These are phyloP conservation scores for Alexandromys fortis DNA, from an alignment of 2,113 vertebrate genomes.

Conservation along the genomic window DNA sequence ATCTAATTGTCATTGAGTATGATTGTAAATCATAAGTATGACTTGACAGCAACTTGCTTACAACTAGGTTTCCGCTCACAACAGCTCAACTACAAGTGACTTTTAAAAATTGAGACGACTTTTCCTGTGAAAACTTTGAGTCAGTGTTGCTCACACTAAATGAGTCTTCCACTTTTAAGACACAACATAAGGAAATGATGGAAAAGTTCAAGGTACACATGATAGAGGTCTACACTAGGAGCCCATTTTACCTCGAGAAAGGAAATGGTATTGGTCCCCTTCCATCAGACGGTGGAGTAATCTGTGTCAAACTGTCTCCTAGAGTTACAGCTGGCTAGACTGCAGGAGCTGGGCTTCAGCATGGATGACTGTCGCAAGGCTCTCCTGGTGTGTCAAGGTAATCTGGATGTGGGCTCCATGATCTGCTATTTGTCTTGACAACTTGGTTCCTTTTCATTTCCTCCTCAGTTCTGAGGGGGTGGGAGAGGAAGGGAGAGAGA, in stretches of 20 bases:
- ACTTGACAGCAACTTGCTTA: not conserved
- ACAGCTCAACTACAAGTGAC: not conserved
- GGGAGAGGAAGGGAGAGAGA: not conserved
- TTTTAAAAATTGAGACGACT: constrained; percentile 23
- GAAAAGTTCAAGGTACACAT: not conserved
- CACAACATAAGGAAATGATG: not conserved
- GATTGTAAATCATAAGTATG: constrained; percentile 27
- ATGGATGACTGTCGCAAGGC: constrained; percentile 93
- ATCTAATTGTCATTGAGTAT: constrained; percentile 47
- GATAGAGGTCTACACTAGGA: not conserved
- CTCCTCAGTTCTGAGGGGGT: not conserved
- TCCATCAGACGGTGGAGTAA: not conserved
- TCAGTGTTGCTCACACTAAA: not conserved
- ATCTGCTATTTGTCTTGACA: not conserved
- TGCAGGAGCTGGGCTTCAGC: constrained; percentile 95
- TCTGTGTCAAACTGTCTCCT: not conserved
- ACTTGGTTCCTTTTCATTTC: not conserved
- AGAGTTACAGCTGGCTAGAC: constrained; percentile 92
- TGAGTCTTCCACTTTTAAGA: constrained; percentile 24
- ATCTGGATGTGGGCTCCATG: not conserved
- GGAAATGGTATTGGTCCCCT: not conserved
- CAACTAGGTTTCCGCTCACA: not conserved
- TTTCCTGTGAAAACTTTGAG: constrained; percentile 17
- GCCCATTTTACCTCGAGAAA: not conserved
- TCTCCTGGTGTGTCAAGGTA: constrained; percentile 93